A percentile compares a stretch with the other conserved stretches of the same genome.
Evolutionary conservation across 1,140 invertebrate species (phyloP).

Genomic region (Cherax destructor): DNA sequence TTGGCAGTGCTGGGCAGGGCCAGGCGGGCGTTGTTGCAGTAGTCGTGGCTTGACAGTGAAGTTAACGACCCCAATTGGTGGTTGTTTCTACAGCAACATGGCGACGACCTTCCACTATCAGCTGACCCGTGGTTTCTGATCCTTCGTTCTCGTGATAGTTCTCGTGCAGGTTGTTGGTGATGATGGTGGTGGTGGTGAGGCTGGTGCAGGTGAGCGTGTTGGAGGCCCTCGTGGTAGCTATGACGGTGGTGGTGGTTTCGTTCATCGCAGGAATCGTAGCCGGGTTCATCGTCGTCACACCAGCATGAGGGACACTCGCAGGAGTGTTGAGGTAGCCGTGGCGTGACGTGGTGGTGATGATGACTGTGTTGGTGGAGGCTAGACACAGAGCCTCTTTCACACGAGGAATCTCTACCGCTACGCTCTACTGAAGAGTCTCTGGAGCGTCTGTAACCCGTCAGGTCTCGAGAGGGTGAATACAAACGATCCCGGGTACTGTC

Average conservation of each 20-base stretch:
- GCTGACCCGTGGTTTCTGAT: conserved; percentile 37
- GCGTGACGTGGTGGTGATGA: conserved; percentile 36
- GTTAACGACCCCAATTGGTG: conserved; percentile 44
- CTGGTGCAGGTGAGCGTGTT: conserved; percentile 58
- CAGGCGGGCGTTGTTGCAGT: conserved; percentile 39
- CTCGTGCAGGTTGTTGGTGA: background rate
- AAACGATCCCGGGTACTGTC: conserved; percentile 36
- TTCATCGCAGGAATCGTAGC: conserved; percentile 65
- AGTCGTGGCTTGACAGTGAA: conserved; percentile 51
- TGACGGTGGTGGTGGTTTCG: conserved; percentile 59
- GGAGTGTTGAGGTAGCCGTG: conserved; percentile 35
- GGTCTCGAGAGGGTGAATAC: conserved; percentile 53
- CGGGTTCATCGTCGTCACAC: conserved; percentile 61
- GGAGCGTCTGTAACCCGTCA: conserved; percentile 26
- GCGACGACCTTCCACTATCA: conserved; percentile 58
- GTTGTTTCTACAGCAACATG: conserved; percentile 47
- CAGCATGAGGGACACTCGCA: conserved; percentile 50
- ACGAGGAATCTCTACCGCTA: conserved; percentile 55
- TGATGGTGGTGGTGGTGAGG: conserved; percentile 28
- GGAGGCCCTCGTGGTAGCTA: conserved; percentile 67
- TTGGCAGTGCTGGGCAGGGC: conserved; percentile 60
- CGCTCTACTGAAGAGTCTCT: conserved; percentile 63
- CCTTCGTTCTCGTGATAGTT: conserved; percentile 28
- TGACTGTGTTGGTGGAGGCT: conserved; percentile 48
- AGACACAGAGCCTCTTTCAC: conserved; percentile 56